A percentile compares a stretch with the other conserved stretches of the same genome.
These are phyloP conservation scores for Teleogryllus occipitalis DNA, from an alignment of 1,140 invertebrate species.

Conservation along the genomic window DNA sequence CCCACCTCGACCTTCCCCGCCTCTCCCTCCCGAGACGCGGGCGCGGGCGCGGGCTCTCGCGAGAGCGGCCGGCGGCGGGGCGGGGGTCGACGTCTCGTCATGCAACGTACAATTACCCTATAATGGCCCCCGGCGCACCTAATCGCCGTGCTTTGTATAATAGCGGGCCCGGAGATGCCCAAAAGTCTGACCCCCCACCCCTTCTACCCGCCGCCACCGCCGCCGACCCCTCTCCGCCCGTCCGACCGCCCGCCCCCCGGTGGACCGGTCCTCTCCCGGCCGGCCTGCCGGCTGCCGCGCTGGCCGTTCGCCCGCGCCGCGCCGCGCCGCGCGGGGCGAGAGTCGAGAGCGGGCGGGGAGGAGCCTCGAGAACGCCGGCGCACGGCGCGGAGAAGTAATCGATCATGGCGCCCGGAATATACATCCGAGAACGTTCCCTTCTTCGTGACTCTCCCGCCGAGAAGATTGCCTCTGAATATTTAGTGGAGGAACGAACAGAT, in stretches of 20 bases:
- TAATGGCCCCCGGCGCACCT: neutral
- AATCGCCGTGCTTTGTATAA: conserved; percentile 4
- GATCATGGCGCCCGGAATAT: neutral
- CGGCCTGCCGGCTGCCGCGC: no score
- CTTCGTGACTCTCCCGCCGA: neutral
- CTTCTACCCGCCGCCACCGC: no score
- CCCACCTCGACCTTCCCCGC: neutral
- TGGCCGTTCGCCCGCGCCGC: neutral
- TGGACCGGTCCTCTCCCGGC: no score
- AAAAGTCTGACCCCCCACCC: neutral
- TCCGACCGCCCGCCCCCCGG: no score
- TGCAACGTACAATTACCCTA: conserved; percentile 1
- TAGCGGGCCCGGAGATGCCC: neutral
- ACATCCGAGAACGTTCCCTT: neutral
- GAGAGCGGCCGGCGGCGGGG: neutral
- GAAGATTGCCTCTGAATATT: neutral
- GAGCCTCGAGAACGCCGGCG: no score
- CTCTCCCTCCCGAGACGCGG: neutral
- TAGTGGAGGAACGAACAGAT: neutral
- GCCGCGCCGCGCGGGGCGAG: neutral
- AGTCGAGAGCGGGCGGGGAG: neutral
- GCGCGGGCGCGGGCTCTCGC: neutral
- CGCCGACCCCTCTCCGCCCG: neutral
- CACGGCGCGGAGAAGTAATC: neutral
- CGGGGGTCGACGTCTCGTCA: neutral